Conservation (phyloP, 2,113 vertebrate genomes). For the Orientallactaga bullata region DNA sequence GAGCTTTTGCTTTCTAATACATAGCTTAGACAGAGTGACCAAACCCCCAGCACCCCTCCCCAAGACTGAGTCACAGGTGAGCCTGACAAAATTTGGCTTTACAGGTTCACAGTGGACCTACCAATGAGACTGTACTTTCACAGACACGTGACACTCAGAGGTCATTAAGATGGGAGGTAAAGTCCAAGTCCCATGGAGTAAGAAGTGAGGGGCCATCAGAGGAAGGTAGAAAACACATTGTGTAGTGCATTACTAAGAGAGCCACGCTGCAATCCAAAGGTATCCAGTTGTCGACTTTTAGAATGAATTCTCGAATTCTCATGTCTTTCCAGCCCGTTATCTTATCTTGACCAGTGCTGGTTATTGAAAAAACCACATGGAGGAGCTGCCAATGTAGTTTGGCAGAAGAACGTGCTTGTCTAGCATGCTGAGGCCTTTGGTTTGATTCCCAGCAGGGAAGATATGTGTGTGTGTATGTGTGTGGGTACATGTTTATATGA, state of each 20-base stretch:
- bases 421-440: background rate
- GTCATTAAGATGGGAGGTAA: background rate
- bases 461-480: background rate
- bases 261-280: background rate
- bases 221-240: background rate
- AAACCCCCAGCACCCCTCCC: constrained; percentile 39
- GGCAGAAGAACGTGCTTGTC: background rate
- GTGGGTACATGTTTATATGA: background rate
- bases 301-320: background rate
- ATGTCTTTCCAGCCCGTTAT: background rate
- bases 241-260: background rate
- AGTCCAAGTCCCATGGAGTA: background rate
- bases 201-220: background rate
- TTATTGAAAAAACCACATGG: background rate
- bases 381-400: background rate
- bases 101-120: background rate
- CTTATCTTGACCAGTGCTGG: background rate
- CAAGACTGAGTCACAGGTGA: background rate
- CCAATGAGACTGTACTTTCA: background rate
- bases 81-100: background rate
- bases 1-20: constrained; percentile 79
- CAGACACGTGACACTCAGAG: background rate
- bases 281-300: background rate
- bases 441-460: background rate
- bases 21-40: constrained; percentile 65